Base-by-base conservation (phyloP, 2,888 invertebrate species). In the Torymus aiolomorphi region DNA sequence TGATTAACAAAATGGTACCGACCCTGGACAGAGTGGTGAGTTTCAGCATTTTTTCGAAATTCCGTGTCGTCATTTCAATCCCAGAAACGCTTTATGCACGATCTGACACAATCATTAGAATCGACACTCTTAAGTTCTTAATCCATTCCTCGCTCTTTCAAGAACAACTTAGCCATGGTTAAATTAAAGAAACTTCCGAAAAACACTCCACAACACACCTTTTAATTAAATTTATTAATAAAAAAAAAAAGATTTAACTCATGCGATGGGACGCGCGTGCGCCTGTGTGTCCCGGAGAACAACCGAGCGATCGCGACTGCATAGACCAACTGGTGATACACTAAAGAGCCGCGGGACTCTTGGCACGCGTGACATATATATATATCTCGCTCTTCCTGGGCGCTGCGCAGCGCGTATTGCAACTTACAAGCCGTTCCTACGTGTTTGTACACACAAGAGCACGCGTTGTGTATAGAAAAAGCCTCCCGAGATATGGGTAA, bases 1-100 rank as follows among this genome's bases (percentile, higher is more conserved):
- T 31, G 31, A 31, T 31, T 31, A 8, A 31, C 4, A 31, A 31
- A 31, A 31, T 31, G 12, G 76, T 83, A 88, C 89, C 78, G 84
- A 89, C 89, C 89, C 86, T 86, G 65, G 87, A 86, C 57, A 88
- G 78, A 42, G 84, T 84, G 63, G 88, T 85, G 80, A 89, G 86
- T 72, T 88, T 86, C 70, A 89, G 86, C 87, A 89, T 89, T 80
- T 87, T 89, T 80, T 88, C 88, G 82, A 88, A 77, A 84, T 87
- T 89, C 66, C 83, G 83, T 69, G 85, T 77, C 4, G 87, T 84
- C 85, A 86, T 87, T 80, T 80, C 49, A 11, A 54, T 20, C 14
- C 11, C 18, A 59, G 1, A 79, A 56, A 31, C 12, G 31, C 2
- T 59, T 2, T 20, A 24, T 18, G 31, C 8, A 31, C 8, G 8